Evolutionary conservation across 2,113 vertebrate species (phyloP), one percentile per base, ranked within the genome.

Genomic region (Catharus bicknelli): DNA sequence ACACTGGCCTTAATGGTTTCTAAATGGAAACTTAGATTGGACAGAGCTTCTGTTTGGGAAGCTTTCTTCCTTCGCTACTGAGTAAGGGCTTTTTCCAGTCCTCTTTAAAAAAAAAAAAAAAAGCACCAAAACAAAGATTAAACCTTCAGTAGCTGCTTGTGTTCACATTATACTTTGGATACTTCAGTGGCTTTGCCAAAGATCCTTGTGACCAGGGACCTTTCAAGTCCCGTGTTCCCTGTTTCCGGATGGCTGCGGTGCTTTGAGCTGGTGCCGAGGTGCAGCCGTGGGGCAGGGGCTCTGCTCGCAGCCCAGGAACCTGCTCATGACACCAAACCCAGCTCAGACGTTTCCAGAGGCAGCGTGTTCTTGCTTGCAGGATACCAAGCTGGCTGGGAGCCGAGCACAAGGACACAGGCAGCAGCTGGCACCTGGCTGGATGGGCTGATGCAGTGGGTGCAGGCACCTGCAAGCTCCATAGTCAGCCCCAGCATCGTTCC

Each of bases 1-100:
- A 80, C 10, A 1, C 34, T 74, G 82, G 87, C 75, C 87, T 94
- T 93, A 96, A 87, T 95, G 90, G 82, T 79, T 91, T 90, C 93
- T 94, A 80, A 94, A 94, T 91, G 90, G 85, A 93, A 94, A 83
- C 91, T 87, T 82, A 80, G 59, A 70, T 62, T 93, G 27, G 48
- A 80, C 72, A 91, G 84, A 91, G 53, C 82, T 91, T 62, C 89
- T 95, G 85, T 94, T 53, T 82, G 59, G 72, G 89, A 91, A 83
- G 75, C 78, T 93, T 92, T 77, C 67, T 94, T 85, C 87, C 68
- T 80, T 89, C 8, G 21, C 66, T 2, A 9, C 89, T 59, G 30
- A 79, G 81, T 66, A 62, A 94, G 85, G 90, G 67, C 63, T 93
- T 94, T 93, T 92, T 77, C 68, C 43, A 67, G 43, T n/a, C 55